These are phyloP conservation scores for Acleris sparsana DNA, from an alignment of 2,888 invertebrate genomes.

Conservation along the genomic window DNA sequence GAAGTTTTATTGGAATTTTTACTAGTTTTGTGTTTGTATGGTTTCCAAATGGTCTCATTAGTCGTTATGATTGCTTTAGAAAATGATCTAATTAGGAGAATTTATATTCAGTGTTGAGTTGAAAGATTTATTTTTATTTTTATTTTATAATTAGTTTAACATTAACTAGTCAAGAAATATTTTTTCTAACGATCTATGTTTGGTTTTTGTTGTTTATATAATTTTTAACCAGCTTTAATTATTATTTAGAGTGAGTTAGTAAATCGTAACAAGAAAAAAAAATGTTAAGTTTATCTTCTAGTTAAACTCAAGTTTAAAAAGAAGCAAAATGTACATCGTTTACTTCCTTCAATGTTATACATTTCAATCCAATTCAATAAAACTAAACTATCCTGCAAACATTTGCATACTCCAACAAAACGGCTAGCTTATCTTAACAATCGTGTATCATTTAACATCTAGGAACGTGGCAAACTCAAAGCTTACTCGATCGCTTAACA, in stretches of 20 bases:
- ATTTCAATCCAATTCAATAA: too few relatives aligned
- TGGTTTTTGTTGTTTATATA: too few relatives aligned
- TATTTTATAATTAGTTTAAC: neutral
- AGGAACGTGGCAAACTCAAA: constrained; percentile 17
- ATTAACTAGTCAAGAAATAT: neutral
- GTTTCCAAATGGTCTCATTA: constrained; percentile 29
- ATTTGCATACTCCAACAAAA: too few relatives aligned
- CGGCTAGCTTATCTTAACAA: constrained; percentile 10
- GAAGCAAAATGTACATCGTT: too few relatives aligned
- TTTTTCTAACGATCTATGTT: too few relatives aligned
- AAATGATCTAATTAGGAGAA: constrained; percentile 24
- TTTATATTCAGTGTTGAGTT: neutral
- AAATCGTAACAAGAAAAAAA: too few relatives aligned
- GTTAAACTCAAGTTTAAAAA: too few relatives aligned
- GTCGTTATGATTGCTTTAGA: constrained; percentile 8
- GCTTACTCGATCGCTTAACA: constrained; percentile 22
- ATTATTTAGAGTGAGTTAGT: too few relatives aligned
- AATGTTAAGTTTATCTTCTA: too few relatives aligned
- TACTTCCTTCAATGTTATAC: too few relatives aligned
- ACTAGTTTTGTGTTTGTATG: constrained; percentile 19
- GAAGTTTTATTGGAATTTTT: constrained; percentile 32
- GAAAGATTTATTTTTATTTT: constrained; percentile 6
- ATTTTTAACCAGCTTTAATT: too few relatives aligned
- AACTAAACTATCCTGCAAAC: too few relatives aligned
- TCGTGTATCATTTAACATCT: constrained; percentile 22